These are phyloP conservation scores for Magallana ariakensis DNA, from an alignment of 1,140 invertebrate species.

Conservation along the genomic window DNA sequence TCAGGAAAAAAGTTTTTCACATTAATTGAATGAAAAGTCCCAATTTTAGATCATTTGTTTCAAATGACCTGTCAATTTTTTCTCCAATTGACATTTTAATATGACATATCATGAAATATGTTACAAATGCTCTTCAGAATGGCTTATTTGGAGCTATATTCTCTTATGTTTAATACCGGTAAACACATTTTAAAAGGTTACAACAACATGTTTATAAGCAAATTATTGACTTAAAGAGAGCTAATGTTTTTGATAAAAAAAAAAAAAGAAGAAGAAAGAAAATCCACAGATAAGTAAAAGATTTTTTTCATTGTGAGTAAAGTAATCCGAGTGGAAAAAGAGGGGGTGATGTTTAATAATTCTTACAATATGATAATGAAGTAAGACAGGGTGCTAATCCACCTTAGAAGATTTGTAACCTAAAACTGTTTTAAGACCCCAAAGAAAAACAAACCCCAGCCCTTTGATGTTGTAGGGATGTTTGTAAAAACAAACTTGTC, in stretches of 20 bases:
- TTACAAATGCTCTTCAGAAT: not conserved
- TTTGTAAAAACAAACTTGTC: conserved; percentile 1
- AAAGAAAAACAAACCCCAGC: not conserved
- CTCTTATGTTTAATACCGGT: not conserved
- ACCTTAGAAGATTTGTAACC: conserved; percentile 4
- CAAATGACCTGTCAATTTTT: not conserved
- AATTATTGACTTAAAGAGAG: conserved; percentile 1
- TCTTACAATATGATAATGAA: not conserved
- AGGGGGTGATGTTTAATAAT: not conserved
- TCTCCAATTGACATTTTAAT: not conserved
- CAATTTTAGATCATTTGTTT: conserved; percentile 11
- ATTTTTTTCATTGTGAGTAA: too few relatives aligned
- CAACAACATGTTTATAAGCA: not conserved
- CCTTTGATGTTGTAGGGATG: conserved; percentile 17
- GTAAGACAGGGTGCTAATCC: not conserved
- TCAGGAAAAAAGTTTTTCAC: not conserved
- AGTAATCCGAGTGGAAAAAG: not conserved
- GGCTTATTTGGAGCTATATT: not conserved
- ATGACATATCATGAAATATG: not conserved
- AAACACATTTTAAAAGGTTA: not conserved
- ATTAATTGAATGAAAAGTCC: not conserved
- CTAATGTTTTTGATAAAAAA: not conserved
- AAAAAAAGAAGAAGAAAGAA: not conserved
- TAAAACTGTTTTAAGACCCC: not conserved
- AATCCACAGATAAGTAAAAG: too few relatives aligned